Evolutionary conservation across 2,888 invertebrate genomes (phyloP).

Genomic region (Automeris io): DNA sequence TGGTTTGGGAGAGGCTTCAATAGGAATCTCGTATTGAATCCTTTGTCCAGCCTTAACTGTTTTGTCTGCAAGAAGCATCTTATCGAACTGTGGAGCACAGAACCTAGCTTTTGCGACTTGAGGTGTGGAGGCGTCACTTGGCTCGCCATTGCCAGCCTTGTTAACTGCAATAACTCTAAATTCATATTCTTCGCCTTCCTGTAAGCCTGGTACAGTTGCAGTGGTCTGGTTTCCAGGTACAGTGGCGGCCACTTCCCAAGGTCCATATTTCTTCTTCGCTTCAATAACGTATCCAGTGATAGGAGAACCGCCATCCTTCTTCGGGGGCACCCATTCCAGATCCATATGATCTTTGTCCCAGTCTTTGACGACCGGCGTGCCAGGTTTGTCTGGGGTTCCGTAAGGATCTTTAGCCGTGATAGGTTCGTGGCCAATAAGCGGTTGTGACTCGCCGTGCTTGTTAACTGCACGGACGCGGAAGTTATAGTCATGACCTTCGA

Average conservation of each 20-base stretch:
- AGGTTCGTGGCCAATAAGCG: constrained; percentile 86
- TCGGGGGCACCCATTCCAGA: constrained; percentile 97
- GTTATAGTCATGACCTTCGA: constrained; percentile 96
- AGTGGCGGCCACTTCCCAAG: constrained; percentile 93
- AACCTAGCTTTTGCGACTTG: constrained; percentile 93
- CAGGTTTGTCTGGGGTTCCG: constrained; percentile 93
- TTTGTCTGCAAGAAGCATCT: constrained; percentile 90
- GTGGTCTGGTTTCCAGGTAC: constrained; percentile 85
- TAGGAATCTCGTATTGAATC: constrained; percentile 95
- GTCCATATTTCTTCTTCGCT: constrained; percentile 88
- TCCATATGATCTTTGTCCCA: constrained; percentile 98
- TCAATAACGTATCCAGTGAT: constrained; percentile 93
- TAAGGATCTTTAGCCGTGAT: constrained; percentile 97
- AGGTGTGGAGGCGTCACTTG: constrained; percentile 91
- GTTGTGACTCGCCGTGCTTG: constrained; percentile 93
- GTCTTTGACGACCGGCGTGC: constrained; percentile 92
- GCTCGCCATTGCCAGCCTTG: constrained; percentile 93
- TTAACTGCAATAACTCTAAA: constrained; percentile 94
- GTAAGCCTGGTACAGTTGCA: constrained; percentile 88
- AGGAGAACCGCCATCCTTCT: constrained; percentile 94
- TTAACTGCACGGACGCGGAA: constrained; percentile 96
- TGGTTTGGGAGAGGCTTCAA: constrained; percentile 96
- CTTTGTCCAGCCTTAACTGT: constrained; percentile 95
- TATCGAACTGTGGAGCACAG: constrained; percentile 94
- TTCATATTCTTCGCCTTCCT: constrained; percentile 95